Conservation (phyloP, 2,888 invertebrate genomes). For the Cotesia congregata region DNA sequence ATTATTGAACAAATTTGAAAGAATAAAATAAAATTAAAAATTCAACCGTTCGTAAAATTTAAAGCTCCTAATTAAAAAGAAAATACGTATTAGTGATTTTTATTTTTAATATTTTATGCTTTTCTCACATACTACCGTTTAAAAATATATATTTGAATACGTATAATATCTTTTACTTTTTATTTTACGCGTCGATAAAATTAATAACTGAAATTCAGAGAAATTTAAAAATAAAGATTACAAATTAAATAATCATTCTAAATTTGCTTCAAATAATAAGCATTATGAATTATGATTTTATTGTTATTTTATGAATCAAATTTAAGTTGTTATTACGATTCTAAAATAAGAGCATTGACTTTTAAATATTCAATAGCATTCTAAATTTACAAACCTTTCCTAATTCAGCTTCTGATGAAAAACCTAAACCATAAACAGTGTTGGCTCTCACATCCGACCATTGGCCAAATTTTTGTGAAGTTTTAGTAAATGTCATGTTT, state of each 20-base stretch:
- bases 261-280: too few species aligned
- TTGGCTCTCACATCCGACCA: constrained; percentile 98
- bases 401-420: constrained; percentile 93
- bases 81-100: neutral
- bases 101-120: neutral
- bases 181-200: too few species aligned
- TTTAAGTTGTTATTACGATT: too few species aligned
- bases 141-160: too few species aligned
- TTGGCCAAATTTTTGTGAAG: constrained; percentile 99
- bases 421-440: constrained; percentile 96
- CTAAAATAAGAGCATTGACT: too few species aligned
- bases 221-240: too few species aligned
- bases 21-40: neutral
- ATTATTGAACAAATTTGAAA: neutral
- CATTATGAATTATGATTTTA: too few species aligned
- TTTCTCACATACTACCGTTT: too few species aligned
- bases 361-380: constrained; percentile 20
- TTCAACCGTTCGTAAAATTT: neutral
- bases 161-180: too few species aligned
- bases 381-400: constrained; percentile 79
- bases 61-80: neutral
- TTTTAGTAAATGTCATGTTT: constrained; percentile 98
- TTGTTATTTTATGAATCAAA: too few species aligned
- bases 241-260: too few species aligned
- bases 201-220: too few species aligned